These are phyloP conservation scores for Chrysotoxum bicinctum DNA, from an alignment of 2,888 invertebrate species.

Conservation along the genomic window DNA sequence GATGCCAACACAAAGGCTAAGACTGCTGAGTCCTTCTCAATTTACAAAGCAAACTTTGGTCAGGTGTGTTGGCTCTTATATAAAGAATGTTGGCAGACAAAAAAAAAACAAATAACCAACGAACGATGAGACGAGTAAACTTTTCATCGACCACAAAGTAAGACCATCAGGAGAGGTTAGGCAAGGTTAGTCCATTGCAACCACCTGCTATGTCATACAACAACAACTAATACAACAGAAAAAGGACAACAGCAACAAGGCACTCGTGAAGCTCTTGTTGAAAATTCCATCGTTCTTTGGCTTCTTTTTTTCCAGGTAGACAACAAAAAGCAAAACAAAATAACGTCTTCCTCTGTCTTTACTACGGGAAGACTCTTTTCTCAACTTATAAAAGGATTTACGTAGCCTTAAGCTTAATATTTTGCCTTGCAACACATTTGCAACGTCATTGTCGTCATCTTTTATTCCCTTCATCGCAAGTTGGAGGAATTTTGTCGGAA, in stretches of 20 bases:
- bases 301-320: conserved; percentile 5
- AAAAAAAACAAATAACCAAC: neutral
- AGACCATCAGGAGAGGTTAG: conserved; percentile 35
- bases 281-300: conserved; percentile 5
- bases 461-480: conserved; percentile 15
- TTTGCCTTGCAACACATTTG: conserved; percentile 69
- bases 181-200: conserved; percentile 55
- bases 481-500: conserved; percentile 43
- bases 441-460: conserved; percentile 69
- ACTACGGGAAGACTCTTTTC: neutral
- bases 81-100: conserved; percentile 1
- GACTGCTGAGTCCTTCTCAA: conserved; percentile 61
- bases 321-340: neutral
- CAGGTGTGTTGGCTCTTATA: conserved; percentile 57
- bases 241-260: conserved; percentile 37
- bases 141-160: conserved; percentile 61
- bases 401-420: conserved; percentile 67
- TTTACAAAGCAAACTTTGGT: conserved; percentile 68
- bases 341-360: conserved; percentile 30
- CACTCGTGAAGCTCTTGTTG: conserved; percentile 14
- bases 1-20: conserved; percentile 54
- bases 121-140: conserved; percentile 54
- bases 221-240: neutral
- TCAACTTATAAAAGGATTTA: conserved; percentile 55
- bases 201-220: conserved; percentile 36